Base-by-base conservation (phyloP, 2,888 invertebrate species). In the Leistus spinibarbis region DNA sequence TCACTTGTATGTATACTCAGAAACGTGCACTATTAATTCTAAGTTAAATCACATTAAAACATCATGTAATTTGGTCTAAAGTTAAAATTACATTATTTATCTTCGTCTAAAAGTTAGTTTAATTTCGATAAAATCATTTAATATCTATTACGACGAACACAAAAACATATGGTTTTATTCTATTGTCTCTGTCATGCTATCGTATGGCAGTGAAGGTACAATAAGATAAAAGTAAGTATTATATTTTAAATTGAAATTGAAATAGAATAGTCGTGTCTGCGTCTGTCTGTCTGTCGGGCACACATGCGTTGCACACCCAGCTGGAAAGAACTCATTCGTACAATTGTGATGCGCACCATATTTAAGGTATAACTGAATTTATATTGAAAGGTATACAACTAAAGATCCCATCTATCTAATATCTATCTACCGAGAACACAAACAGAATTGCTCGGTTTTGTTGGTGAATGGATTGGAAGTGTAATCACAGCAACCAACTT, bases 361-460 rank as follows among this genome's bases (percentile, higher is more conserved):
- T 70, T 70, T 70, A 70, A 70, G 70, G 69, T 69, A n/a, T n/a
- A 69, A 69, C 69, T 63, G 70, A 70, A 70, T 70, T 70, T 63
- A 70, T 70, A 70, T 63, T 40, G 57, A 40, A 69, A 56, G 69
- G 16, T 27, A 27, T 27, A 27, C n/a, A n/a, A n/a, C n/a, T n/a
- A n/a, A n/a, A n/a, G n/a, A n/a, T n/a, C n/a, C n/a, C n/a, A n/a
- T n/a, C n/a, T n/a, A n/a, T n/a, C n/a, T n/a, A n/a, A n/a, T n/a
- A n/a, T n/a, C n/a, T 5, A 40, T 7, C 7, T 40, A 40, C 40
- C 40, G 40, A 7, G 7, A 40, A 40, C 13, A 40, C 7, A 40
- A 40, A 2, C 7, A 13, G 13, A 40, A 40, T 40, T 40, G 40
- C 40, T 40, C 13, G 40, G 40, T 40, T 40, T 40, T 40, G 40